Base-by-base conservation (phyloP, 2,113 vertebrate genomes). In the Pontoporia blainvillei region DNA sequence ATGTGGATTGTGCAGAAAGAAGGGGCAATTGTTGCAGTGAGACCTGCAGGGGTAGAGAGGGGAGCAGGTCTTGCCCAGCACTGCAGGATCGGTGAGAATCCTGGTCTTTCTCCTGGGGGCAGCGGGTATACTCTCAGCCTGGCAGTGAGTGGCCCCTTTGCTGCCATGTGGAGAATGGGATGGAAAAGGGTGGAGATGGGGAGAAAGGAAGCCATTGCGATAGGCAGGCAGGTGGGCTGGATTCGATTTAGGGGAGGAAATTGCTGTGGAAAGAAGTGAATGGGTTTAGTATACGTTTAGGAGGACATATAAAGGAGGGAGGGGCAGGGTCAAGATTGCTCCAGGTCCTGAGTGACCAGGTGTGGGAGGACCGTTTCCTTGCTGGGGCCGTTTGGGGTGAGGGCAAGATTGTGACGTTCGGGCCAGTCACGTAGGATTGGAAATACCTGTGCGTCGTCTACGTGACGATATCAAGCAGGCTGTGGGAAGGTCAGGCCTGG, bases 131-230 rank as follows among this genome's bases (percentile, higher is more conserved):
- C 20, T 79, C 6, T 59, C 11, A 41, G 46, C 25, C 21, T 49
- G 52, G 46, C 36, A 6, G 8, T 21, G 39, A 44, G 49, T 27
- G 3, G 5, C 27, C 36, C 17, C 8, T 10, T 2, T 34, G 44
- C n/a, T 7, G 1, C 2, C 1, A 2, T 49, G 44, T 18, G 59
- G 41, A 90, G 36, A 76, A 18, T 0, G 3, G 41, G 11, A 0
- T 61, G 61, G 59, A 88, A 78, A 84, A 6, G 25, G 67, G 14
- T 10, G 17, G 62, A 72, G 41, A 29, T 5, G 4, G n/a, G 25
- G 31, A 82, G 12, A 34, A 39, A 2, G 34, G 41, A 89, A 31
- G 31, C 57, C 25, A 21, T 2, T 27, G 8, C 11, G 11, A 61
- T 20, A 23, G 46, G 31, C 3, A 3, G 54, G 41, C 12, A 62